These are phyloP conservation scores for Picathartes gymnocephalus DNA, from an alignment of 2,113 vertebrate species.

Conservation along the genomic window DNA sequence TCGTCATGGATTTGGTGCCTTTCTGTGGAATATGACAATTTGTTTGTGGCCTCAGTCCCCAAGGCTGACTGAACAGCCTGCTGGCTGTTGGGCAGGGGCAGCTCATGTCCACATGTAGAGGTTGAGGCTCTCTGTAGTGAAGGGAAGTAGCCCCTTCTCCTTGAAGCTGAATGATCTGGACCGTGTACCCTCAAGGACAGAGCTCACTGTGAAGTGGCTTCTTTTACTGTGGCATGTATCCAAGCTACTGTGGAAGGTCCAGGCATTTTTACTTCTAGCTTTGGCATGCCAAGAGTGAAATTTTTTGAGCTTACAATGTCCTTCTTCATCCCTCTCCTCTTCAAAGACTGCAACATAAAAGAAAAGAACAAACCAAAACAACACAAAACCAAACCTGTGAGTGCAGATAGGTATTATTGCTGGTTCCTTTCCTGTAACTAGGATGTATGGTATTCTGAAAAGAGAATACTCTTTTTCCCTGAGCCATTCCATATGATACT, in stretches of 20 bases:
- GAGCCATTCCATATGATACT: neutral
- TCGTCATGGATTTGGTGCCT: neutral
- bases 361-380: neutral
- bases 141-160: neutral
- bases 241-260: neutral
- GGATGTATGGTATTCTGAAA: neutral
- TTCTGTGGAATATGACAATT: neutral
- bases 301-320: neutral
- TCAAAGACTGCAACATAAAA: neutral
- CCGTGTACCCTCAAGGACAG: neutral
- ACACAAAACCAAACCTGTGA: neutral
- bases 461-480: neutral
- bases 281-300: neutral
- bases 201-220: neutral
- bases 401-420: neutral
- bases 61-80: neutral
- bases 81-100: neutral
- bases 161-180: neutral
- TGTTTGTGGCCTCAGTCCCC: neutral
- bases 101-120: fast-evolving
- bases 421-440: neutral
- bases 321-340: neutral
- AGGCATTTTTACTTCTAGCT: neutral
- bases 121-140: neutral
- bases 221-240: neutral